Base-by-base conservation (phyloP, 2,888 invertebrate genomes). In the Synanthedon vespiformis region DNA sequence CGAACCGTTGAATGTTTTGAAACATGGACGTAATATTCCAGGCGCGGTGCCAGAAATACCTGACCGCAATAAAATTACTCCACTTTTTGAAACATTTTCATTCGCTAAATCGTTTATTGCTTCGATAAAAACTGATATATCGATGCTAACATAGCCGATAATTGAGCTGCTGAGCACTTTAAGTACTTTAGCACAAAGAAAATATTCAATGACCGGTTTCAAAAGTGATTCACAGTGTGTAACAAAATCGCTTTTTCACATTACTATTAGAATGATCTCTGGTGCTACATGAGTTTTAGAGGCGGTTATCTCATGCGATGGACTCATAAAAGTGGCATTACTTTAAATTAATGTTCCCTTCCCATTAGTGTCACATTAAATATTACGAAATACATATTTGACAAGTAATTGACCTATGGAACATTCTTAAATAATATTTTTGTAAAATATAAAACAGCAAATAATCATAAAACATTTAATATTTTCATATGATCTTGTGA, bases 291-390 rank as follows among this genome's bases (percentile, higher is more conserved):
- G 58, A 68, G 70, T 72, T 70, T 72, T 65, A 66, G 66, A 65
- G 54, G 65, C 60, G 64, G 67, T 71, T 79, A 80, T 81, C 78
- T 72, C 55, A 56, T 65, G 68, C 40, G 16, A 69, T 67, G 63
- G 65, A 65, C 67, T 74, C 77, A 70, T 83, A 80, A 83, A 83
- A 84, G 70, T 69, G 69, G 72, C 75, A 78, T 84, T 78, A 82
- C 71, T 69, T 70, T 63, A 68, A 64, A 65, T 75, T 85, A 85
- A 86, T 85, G 83, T 72, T 62, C 64, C 60, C 64, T 66, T 64
- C 72, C 76, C 83, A 84, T 85, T 84, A 84, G 76, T 70, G 77
- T 70, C 78, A 71, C 80, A 80, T 80, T 79, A 73, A 67, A 69
- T 68, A 65, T 84, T 84, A 75, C 77, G 77, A 75, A 81, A 84